A percentile compares a stretch with the other conserved stretches of the same genome.
phyloP scores from a whole-genome alignment of 2,113 vertebrate genomes.

The Pteruthius melanotis region DNA sequence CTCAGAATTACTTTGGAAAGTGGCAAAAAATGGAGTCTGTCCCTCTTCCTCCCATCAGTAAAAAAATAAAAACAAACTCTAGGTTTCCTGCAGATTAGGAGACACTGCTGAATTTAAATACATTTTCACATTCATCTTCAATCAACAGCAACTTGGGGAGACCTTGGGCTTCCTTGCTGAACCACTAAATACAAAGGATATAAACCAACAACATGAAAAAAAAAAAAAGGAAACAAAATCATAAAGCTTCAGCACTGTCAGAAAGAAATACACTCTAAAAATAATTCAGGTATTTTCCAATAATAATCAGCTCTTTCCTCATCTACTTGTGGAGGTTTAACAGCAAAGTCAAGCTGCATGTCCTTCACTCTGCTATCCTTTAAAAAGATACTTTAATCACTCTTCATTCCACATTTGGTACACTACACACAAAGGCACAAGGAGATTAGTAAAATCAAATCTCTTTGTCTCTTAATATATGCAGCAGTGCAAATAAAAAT shows the following conservation, averaged over 20 bases:
- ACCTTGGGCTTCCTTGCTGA: background rate
- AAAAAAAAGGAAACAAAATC: background rate
- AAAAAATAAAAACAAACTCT: background rate
- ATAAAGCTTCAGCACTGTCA: background rate
- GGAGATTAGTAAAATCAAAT: slow-evolving; percentile 9
- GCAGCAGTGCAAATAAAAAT: background rate
- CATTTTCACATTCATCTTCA: background rate
- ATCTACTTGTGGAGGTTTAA: background rate
- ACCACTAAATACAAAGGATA: background rate
- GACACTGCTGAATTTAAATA: background rate
- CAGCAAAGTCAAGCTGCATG: background rate
- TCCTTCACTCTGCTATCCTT: background rate
- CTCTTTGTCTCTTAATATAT: background rate
- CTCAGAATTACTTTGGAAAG: background rate
- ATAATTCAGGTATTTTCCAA: background rate
- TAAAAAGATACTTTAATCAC: background rate
- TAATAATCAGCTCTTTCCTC: background rate
- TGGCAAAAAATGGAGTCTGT: background rate
- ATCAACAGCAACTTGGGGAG: background rate
- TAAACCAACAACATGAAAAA: background rate
- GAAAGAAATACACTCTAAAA: background rate
- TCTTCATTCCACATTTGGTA: background rate
- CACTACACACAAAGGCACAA: background rate
- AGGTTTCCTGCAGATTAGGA: background rate
- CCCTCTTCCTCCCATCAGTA: background rate